These are phyloP conservation scores for Rhabdomys dilectus DNA, from an alignment of 2,113 vertebrate genomes.

Conservation along the genomic window DNA sequence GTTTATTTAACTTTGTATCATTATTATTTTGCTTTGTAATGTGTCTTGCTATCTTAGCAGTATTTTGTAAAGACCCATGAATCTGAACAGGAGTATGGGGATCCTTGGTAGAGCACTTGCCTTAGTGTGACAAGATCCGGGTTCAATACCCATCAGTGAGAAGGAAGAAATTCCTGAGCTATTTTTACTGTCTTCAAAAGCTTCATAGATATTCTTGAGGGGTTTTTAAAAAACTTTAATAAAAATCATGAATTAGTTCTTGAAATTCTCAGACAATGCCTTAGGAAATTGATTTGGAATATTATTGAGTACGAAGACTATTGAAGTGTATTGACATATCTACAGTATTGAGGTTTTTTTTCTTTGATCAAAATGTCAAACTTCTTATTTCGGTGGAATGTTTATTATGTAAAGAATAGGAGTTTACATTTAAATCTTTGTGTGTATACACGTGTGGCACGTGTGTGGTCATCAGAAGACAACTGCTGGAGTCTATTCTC, in stretches of 20 bases:
- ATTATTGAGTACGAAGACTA: background rate
- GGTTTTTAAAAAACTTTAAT: background rate
- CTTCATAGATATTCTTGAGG: background rate
- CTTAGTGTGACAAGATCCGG: too few relatives aligned
- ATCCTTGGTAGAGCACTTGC: background rate
- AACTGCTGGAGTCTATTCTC: background rate
- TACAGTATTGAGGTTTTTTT: background rate
- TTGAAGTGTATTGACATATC: background rate
- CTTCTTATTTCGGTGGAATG: background rate
- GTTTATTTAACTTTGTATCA: background rate
- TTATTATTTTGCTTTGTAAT: background rate
- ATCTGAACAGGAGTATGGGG: too few relatives aligned
- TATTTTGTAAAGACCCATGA: background rate
- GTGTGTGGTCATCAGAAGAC: background rate
- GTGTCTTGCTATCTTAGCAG: background rate
- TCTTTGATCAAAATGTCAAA: background rate
- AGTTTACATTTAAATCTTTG: background rate
- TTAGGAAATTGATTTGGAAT: background rate
- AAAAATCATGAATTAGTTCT: background rate
- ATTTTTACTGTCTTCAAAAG: background rate
- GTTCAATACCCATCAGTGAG: background rate
- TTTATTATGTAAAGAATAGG: background rate
- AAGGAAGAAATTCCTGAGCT: background rate
- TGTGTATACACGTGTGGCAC: background rate
- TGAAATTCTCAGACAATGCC: background rate